phyloP scores from a whole-genome alignment of 2,888 invertebrate genomes.

The Erpobdella octoculata region DNA sequence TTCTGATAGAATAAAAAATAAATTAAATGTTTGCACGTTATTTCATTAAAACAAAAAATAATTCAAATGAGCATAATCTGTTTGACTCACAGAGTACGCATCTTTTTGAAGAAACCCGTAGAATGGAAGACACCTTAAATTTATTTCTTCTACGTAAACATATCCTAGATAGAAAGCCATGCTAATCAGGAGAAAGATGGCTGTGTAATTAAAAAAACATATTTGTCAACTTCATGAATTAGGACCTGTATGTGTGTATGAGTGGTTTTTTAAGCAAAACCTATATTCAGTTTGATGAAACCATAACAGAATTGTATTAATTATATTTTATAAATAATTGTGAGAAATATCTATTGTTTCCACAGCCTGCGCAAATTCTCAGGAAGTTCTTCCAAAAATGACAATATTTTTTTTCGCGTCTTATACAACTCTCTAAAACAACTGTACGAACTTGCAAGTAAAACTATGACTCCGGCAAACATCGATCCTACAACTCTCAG shows the following conservation, averaged over 20 bases:
- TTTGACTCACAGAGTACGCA: neutral
- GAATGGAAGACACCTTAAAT: constrained; percentile 14
- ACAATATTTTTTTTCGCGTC: too few relatives aligned
- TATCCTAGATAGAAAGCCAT: constrained; percentile 20
- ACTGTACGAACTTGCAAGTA: constrained; percentile 7
- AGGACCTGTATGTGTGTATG: neutral
- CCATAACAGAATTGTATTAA: neutral
- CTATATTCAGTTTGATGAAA: neutral
- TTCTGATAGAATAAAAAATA: neutral
- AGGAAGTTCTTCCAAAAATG: too few relatives aligned
- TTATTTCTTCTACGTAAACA: constrained; percentile 14
- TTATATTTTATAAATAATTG: neutral
- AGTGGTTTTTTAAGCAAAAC: neutral
- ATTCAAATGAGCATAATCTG: neutral
- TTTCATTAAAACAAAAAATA: neutral
- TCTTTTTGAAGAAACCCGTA: constrained; percentile 15
- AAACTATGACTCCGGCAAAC: neutral
- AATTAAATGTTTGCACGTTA: neutral
- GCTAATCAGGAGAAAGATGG: constrained; percentile 15
- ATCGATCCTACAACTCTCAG: constrained; percentile 13
- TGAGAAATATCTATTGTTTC: too few relatives aligned
- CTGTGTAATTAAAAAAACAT: neutral
- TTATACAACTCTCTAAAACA: too few relatives aligned
- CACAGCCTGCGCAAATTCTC: too few relatives aligned
- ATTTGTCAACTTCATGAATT: neutral